These are phyloP conservation scores for Alethe castanea DNA, from an alignment of 2,113 vertebrate genomes.

Conservation along the genomic window DNA sequence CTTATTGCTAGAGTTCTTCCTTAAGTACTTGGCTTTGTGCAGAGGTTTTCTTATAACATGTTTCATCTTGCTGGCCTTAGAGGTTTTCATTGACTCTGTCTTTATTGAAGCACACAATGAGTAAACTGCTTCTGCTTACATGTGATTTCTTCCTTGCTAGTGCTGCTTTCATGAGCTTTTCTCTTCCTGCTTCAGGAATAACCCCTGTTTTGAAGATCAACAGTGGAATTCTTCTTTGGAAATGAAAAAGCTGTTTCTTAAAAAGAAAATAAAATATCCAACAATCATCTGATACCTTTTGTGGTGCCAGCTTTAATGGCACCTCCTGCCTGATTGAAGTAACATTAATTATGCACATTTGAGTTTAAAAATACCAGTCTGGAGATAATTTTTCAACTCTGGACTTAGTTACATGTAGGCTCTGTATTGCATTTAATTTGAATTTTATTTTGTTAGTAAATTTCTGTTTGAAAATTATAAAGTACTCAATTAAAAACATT, in stretches of 20 bases:
- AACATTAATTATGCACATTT: neutral
- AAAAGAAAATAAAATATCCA: neutral
- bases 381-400: no score
- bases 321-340: neutral
- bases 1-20: neutral
- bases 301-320: neutral
- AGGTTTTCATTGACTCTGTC: neutral
- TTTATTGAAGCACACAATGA: neutral
- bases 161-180: neutral
- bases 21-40: neutral
- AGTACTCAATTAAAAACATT: neutral
- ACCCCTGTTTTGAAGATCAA: neutral
- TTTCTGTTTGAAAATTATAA: neutral
- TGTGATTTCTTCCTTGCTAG: neutral
- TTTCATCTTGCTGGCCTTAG: neutral
- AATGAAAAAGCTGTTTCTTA: neutral
- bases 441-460: neutral
- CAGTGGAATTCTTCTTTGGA: neutral
- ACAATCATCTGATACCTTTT: neutral
- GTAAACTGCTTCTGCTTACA: neutral
- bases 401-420: neutral
- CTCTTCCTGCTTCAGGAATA: neutral
- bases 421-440: neutral
- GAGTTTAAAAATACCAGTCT: accelerated
- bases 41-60: neutral